Conservation (phyloP, 2,797 vertebrate genomes). For the Otolemur crassicaudatus region DNA sequence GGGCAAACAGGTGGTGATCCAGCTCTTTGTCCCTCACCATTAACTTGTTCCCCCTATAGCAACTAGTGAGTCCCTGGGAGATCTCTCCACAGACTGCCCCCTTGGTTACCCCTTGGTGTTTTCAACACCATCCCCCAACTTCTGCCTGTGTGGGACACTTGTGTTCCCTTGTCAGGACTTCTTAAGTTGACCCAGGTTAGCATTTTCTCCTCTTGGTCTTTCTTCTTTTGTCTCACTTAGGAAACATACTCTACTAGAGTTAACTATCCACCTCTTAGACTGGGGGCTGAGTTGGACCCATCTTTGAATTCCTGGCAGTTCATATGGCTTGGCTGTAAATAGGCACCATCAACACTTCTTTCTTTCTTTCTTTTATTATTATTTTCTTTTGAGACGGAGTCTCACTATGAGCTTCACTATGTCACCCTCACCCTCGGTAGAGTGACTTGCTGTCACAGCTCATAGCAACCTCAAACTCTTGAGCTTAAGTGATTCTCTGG, state of each 20-base stretch:
- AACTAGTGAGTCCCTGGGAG: background rate
- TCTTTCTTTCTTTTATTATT: no score
- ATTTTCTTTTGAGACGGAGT: no score
- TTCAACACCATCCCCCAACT: background rate
- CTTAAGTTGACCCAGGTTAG: background rate
- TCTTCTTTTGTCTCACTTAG: background rate
- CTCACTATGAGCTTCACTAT: no score
- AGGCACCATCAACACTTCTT: background rate
- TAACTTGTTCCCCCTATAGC: background rate
- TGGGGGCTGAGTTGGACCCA: background rate
- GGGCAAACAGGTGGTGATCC: background rate
- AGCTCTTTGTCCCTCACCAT: background rate
- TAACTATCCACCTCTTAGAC: background rate
- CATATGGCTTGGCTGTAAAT: background rate
- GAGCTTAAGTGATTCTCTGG: no score
- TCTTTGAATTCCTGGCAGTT: background rate
- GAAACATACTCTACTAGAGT: background rate
- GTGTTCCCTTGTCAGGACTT: background rate
- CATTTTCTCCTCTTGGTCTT: background rate
- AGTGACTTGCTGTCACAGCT: no score
- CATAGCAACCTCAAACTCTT: no score
- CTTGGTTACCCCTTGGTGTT: background rate
- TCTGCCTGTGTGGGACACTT: background rate
- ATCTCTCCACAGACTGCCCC: background rate
- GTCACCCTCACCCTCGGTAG: no score